Evolutionary conservation across 2,797 vertebrate species (phyloP), one percentile per base, ranked within the genome.

Genomic region (Eurystomus glaucurus): DNA sequence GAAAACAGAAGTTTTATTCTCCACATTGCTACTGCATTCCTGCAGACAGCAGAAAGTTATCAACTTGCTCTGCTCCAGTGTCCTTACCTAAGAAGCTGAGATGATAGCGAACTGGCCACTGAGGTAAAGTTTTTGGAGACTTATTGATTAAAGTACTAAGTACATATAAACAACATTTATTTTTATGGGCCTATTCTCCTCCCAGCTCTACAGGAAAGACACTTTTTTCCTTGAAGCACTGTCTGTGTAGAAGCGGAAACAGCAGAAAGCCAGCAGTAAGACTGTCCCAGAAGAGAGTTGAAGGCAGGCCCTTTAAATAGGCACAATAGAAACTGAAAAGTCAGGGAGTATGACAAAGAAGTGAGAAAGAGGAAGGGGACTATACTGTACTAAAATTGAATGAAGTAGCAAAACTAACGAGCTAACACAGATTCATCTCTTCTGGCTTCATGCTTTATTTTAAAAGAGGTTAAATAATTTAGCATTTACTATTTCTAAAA

Each of bases 261-360:
- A 82, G 83, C 83, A 88, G n/a, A 90, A 94, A 94, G 45, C 19
- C 51, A 87, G 46, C 46, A 84, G n/a, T 90, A 64, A 92, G 51
- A 43, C 21, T 21, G 46, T 89, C 90, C 92, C 90, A 89, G 61
- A 91, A 90, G 82, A 87, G 35, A 65, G 28, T 61, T 37, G 57
- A 89, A 91, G 14, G 5, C 11, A 19, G 46, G n/a, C 14, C 60
- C 64, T 82, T 82, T 68, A 71, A 89, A 70, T 10, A 84, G 71
- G 57, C 29, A 69, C 35, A 72, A 51, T 0, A 71, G 45, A 71
- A 86, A 77, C 57, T 7, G 11, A 70, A 68, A 75, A 43, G 60
- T 81, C 15, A 50, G 6, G 37, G 54, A 88, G 25, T 39, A 93
- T 1, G 10, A 52, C 46, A 69, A 80, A 91, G 52, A 75, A 85